phyloP scores from a whole-genome alignment of 2,797 vertebrate genomes.

The Pantherophis vulpinus region DNA sequence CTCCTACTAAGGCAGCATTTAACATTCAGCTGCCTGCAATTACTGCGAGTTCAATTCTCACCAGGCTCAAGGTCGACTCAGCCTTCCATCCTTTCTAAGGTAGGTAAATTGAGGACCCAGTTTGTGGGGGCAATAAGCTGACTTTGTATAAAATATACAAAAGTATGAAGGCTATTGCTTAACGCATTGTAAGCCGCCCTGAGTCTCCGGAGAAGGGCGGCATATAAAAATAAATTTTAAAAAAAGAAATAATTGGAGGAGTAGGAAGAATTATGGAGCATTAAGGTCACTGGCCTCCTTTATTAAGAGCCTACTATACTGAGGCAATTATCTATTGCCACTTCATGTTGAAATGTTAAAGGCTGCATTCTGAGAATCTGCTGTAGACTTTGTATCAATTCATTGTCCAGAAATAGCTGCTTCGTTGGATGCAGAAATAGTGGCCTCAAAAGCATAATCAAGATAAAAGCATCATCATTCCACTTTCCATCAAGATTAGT shows the following conservation, averaged over 20 bases:
- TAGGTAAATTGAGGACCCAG: too few species aligned
- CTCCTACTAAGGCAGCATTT: too few species aligned
- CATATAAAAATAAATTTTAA: too few species aligned
- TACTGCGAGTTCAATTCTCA: too few species aligned
- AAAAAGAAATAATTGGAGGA: neutral
- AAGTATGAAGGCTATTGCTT: too few species aligned
- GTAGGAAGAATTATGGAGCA: neutral
- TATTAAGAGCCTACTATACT: conserved; percentile 32
- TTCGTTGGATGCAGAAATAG: conserved; percentile 3
- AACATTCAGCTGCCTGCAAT: too few species aligned
- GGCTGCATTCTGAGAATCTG: conserved; percentile 29
- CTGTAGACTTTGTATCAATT: conserved; percentile 29
- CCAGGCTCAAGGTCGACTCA: too few species aligned
- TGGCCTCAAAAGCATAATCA: conserved; percentile 32
- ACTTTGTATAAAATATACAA: too few species aligned
- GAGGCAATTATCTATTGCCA: conserved; percentile 31
- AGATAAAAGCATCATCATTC: neutral
- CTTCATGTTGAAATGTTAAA: conserved; percentile 30
- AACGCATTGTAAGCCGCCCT: too few species aligned
- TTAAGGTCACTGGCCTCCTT: neutral
- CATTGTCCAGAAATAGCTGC: conserved; percentile 20
- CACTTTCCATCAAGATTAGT: neutral
- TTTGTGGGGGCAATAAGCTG: too few species aligned
- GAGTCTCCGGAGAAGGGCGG: too few species aligned
- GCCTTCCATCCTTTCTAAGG: too few species aligned